These are phyloP conservation scores for Rhinatrema bivittatum DNA, from an alignment of 2,797 vertebrate genomes.

Conservation along the genomic window DNA sequence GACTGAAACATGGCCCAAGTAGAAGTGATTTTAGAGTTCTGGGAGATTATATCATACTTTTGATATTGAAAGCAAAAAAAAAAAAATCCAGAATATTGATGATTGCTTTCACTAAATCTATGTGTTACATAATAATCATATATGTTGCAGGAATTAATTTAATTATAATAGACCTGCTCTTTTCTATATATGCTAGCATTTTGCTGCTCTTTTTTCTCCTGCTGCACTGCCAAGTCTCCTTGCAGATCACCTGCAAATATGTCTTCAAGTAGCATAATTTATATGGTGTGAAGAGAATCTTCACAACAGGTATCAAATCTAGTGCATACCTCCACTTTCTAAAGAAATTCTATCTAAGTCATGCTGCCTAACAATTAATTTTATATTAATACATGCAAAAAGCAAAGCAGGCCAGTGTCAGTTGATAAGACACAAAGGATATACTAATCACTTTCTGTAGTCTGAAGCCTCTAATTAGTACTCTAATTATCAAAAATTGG, in stretches of 20 bases:
- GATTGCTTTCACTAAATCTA: no score
- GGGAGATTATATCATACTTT: no score
- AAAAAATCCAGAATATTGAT: no score
- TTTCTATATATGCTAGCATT: no score
- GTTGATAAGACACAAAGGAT: neutral
- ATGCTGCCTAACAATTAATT: slow-evolving; percentile 5
- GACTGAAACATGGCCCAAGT: no score
- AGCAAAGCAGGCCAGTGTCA: neutral
- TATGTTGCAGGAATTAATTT: no score
- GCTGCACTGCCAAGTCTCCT: neutral
- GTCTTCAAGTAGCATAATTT: neutral
- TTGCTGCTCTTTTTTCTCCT: no score
- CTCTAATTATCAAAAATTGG: neutral
- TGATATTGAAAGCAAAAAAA: no score
- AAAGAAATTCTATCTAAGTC: no score
- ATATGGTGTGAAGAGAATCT: neutral
- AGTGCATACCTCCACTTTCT: neutral
- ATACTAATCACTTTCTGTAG: neutral
- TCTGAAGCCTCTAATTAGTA: slow-evolving; percentile 3
- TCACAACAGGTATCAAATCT: neutral
- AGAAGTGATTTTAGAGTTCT: no score
- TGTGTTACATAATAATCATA: no score
- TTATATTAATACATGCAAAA: neutral
- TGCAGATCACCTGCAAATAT: neutral
- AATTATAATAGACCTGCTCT: no score